Conservation (phyloP, 2,888 invertebrate species). For the Athalia cordata region DNA sequence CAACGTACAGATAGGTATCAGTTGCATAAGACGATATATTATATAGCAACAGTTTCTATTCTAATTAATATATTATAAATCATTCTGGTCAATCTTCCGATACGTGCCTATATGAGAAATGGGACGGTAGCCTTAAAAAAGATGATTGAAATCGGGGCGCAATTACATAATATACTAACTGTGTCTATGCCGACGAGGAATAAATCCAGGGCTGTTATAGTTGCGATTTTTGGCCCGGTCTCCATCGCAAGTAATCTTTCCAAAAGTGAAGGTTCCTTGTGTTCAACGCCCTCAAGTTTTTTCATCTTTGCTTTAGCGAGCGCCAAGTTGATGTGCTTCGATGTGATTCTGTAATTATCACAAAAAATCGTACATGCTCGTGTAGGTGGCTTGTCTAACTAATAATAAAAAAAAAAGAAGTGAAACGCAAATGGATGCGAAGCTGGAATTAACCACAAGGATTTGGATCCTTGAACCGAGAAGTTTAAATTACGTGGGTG, state of each 20-base stretch:
- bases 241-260: constrained; percentile 79
- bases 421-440: neutral
- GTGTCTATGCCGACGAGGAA: constrained; percentile 89
- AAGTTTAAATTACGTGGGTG: too few relatives aligned
- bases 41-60: neutral
- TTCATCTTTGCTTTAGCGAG: constrained; percentile 68
- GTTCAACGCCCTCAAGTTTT: constrained; percentile 64
- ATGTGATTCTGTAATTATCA: constrained; percentile 77
- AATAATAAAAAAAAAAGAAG: constrained; percentile 55
- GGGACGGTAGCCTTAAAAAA: constrained; percentile 2
- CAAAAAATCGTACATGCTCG: neutral
- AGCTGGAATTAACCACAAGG: constrained; percentile 10
- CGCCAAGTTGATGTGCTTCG: constrained; percentile 78
- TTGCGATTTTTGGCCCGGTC: constrained; percentile 79
- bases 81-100: constrained; percentile 15
- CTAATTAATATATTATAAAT: constrained; percentile 17
- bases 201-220: constrained; percentile 84
- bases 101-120: constrained; percentile 31
- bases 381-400: too few relatives aligned
- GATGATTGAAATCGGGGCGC: neutral
- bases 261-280: constrained; percentile 77
- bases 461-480: too few relatives aligned
- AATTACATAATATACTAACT: constrained; percentile 71
- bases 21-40: neutral
- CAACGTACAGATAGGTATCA: neutral